These are phyloP conservation scores for Coleophora deauratella DNA, from an alignment of 2,888 invertebrate species.

Conservation along the genomic window DNA sequence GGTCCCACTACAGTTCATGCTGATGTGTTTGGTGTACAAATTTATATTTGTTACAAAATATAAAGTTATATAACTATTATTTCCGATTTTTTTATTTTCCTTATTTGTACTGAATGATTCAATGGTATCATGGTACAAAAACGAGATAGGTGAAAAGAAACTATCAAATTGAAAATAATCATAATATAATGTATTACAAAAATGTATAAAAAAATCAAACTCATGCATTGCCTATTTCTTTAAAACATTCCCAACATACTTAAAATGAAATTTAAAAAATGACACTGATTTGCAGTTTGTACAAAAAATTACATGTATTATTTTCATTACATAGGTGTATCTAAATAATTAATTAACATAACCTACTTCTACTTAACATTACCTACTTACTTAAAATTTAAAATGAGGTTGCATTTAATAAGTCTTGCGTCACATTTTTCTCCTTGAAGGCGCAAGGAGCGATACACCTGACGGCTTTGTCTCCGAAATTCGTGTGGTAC, in stretches of 20 bases:
- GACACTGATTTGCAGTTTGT: too few relatives aligned
- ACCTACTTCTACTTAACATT: too few relatives aligned
- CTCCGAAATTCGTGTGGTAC: constrained; percentile 3
- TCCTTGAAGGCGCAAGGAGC: constrained; percentile 2
- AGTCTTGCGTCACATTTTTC: background rate
- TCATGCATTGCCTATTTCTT: too few relatives aligned
- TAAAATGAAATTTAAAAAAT: too few relatives aligned
- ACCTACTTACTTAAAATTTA: background rate
- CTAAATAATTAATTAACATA: too few relatives aligned
- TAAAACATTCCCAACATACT: too few relatives aligned
- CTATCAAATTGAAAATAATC: background rate
- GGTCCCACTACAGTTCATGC: constrained; percentile 44
- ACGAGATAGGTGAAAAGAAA: too few relatives aligned
- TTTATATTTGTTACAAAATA: constrained; percentile 74
- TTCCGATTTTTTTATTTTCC: constrained; percentile 14
- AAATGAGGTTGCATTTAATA: constrained; percentile 1
- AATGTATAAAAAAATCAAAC: background rate
- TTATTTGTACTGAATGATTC: too few relatives aligned
- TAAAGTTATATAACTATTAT: constrained; percentile 56
- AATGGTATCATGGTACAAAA: too few relatives aligned
- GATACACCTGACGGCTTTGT: background rate
- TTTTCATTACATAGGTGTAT: too few relatives aligned
- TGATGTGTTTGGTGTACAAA: constrained; percentile 44
- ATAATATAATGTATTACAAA: background rate
- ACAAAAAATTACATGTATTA: too few relatives aligned